These are phyloP conservation scores for Drosophila paramelanica DNA, from an alignment of 2,888 invertebrate species.

Conservation along the genomic window DNA sequence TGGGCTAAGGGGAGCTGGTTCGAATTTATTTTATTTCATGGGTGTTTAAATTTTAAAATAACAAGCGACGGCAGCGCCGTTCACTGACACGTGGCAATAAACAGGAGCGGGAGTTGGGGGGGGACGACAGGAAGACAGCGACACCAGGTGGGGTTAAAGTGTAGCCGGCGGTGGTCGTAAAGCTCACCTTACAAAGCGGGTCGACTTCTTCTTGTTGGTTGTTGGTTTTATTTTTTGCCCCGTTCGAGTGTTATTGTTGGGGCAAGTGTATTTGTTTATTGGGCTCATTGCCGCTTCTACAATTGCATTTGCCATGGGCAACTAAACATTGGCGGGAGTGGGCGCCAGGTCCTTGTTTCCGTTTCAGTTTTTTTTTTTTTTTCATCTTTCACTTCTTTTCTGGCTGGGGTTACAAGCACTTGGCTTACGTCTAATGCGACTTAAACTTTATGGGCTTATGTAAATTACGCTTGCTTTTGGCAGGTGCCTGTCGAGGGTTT, in stretches of 20 bases:
- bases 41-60: constrained; percentile 82
- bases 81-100: constrained; percentile 70
- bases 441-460: constrained; percentile 75
- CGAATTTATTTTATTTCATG: constrained; percentile 78
- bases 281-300: constrained; percentile 73
- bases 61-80: constrained; percentile 67
- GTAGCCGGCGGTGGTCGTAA: constrained; percentile 54
- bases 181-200: constrained; percentile 50
- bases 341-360: constrained; percentile 8
- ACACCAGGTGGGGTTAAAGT: constrained; percentile 65
- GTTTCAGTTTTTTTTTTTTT: background rate
- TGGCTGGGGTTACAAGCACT: constrained; percentile 55
- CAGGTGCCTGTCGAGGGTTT: constrained; percentile 18
- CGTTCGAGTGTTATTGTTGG: constrained; percentile 38
- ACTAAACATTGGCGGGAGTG: constrained; percentile 51
- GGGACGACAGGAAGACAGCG: constrained; percentile 6
- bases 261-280: constrained; percentile 75
- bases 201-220: constrained; percentile 49
- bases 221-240: constrained; percentile 3
- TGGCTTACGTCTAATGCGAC: constrained; percentile 73
- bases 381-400: background rate
- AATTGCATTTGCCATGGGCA: constrained; percentile 80
- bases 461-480: constrained; percentile 49
- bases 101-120: constrained; percentile 16
- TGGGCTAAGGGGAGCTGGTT: constrained; percentile 19